phyloP scores from a whole-genome alignment of 2,113 vertebrate species.

The Morone saxatilis region DNA sequence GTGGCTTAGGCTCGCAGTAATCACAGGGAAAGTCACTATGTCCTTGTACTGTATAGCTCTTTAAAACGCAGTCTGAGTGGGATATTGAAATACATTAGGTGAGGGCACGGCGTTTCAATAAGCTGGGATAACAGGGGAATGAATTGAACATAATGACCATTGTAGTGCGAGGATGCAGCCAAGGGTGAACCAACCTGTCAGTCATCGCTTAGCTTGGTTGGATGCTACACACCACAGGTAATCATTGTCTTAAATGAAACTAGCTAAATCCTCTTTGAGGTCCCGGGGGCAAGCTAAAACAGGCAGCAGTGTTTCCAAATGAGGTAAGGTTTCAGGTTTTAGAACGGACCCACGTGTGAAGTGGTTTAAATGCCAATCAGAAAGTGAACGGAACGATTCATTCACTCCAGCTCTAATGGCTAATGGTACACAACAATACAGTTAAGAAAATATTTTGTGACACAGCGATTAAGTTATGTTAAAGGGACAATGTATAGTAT shows the following conservation, averaged over 20 bases:
- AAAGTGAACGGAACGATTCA: background rate
- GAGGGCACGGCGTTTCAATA: constrained; percentile 28
- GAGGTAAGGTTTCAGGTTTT: constrained; percentile 48
- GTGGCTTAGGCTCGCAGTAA: constrained; percentile 76
- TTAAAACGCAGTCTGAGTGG: constrained; percentile 46
- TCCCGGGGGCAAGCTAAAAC: constrained; percentile 55
- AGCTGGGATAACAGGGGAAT: constrained; percentile 31
- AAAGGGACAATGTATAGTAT: too few species aligned
- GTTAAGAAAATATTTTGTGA: background rate
- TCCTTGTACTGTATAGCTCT: constrained; percentile 64
- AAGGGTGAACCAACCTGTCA: constrained; percentile 14
- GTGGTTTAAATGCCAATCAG: constrained; percentile 41
- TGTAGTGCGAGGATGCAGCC: constrained; percentile 6
- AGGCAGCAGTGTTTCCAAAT: constrained; percentile 57
- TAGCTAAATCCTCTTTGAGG: constrained; percentile 75
- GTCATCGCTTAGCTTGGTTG: background rate
- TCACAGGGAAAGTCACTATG: constrained; percentile 78
- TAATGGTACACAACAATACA: background rate
- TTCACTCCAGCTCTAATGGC: too few species aligned
- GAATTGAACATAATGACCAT: constrained; percentile 21
- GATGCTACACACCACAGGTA: constrained; percentile 36
- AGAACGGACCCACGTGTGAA: constrained; percentile 9
- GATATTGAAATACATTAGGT: constrained; percentile 17
- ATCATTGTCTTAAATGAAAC: constrained; percentile 61
- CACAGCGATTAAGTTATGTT: too few species aligned